phyloP scores from a whole-genome alignment of 2,888 invertebrate genomes.

The Drosophila nr. fundita region DNA sequence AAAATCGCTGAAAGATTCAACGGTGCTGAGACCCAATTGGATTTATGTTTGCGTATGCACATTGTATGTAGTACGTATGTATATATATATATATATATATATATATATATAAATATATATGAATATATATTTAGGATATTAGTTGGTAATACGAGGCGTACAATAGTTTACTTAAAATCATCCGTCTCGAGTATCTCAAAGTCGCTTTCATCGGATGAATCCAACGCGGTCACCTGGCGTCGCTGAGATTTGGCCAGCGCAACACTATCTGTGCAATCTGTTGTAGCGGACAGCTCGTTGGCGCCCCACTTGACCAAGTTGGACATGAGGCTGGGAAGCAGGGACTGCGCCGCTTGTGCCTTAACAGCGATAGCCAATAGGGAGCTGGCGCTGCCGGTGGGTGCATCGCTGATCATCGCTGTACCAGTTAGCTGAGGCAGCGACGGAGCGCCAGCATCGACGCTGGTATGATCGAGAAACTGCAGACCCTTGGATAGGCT shows the following conservation, averaged over 20 bases:
- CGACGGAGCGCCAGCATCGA: constrained; percentile 60
- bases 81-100: constrained; percentile 34
- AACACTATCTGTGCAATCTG: constrained; percentile 16
- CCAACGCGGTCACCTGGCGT: constrained; percentile 70
- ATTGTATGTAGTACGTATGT: constrained; percentile 6
- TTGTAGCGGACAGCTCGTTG: background rate
- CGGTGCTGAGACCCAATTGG: constrained; percentile 8
- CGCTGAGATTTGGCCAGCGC: constrained; percentile 37
- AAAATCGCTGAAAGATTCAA: constrained; percentile 11
- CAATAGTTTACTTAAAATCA: constrained; percentile 78
- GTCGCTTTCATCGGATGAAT: constrained; percentile 84
- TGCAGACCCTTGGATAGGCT: constrained; percentile 83
- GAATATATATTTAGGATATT: constrained; percentile 54
- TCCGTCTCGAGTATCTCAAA: constrained; percentile 84
- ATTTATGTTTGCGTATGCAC: constrained; percentile 4
- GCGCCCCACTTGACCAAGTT: constrained; percentile 78
- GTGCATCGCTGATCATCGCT: background rate
- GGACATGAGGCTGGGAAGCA: constrained; percentile 78
- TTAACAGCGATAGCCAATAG: constrained; percentile 55
- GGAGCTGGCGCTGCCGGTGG: constrained; percentile 25
- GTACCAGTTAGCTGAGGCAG: constrained; percentile 53
- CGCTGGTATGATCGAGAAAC: constrained; percentile 81
- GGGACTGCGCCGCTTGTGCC: constrained; percentile 69
- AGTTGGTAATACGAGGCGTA: constrained; percentile 65
- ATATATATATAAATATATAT: constrained; percentile 21